Evolutionary conservation across 2,888 invertebrate species (phyloP).

Genomic region (Drosophila heteroneura): DNA sequence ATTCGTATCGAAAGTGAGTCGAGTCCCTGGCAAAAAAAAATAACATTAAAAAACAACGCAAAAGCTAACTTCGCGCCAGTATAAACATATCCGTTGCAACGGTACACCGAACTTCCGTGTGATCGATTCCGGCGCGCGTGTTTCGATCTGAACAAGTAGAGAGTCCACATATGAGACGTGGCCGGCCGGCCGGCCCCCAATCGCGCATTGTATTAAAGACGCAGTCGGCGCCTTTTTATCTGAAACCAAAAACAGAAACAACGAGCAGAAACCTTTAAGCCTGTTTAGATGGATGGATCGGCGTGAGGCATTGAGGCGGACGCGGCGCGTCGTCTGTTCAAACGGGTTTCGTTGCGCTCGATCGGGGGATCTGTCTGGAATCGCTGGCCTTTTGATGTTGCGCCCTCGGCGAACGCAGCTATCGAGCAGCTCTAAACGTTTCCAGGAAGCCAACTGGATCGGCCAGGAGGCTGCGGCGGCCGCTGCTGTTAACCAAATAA

Average conservation of each 20-base stretch:
- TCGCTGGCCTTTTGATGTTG: constrained; percentile 76
- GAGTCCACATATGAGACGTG: constrained; percentile 49
- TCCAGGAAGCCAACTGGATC: constrained; percentile 66
- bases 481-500: constrained; percentile 52
- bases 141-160: constrained; percentile 12
- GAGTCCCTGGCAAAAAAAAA: constrained; percentile 3
- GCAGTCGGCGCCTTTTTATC: constrained; percentile 74
- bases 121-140: constrained; percentile 29
- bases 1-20: constrained; percentile 19
- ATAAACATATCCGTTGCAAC: constrained; percentile 17
- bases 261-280: constrained; percentile 56
- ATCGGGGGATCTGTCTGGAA: constrained; percentile 58
- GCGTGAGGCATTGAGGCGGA: constrained; percentile 65
- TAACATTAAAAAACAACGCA: neutral
- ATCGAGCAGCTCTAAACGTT: constrained; percentile 61
- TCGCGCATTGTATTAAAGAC: constrained; percentile 32
- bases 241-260: constrained; percentile 21
- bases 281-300: constrained; percentile 77
- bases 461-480: constrained; percentile 45
- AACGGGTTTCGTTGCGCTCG: constrained; percentile 71
- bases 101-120: constrained; percentile 28
- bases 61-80: neutral
- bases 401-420: constrained; percentile 55
- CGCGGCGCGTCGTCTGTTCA: constrained; percentile 65
- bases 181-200: constrained; percentile 78